Evolutionary conservation across 1,140 invertebrate species (phyloP).

Genomic region (Odontomachus brunneus): DNA sequence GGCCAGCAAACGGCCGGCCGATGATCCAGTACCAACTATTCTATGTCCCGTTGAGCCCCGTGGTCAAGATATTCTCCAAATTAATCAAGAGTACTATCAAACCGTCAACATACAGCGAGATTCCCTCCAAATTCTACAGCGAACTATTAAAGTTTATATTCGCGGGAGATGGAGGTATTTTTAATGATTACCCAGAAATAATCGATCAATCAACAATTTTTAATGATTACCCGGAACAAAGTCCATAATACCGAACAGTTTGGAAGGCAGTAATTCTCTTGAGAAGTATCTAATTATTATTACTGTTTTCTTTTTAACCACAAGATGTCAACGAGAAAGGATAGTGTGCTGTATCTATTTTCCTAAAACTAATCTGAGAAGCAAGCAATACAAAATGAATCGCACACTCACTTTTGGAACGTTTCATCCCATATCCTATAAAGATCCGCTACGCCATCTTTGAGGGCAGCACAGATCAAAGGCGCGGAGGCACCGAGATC

Average conservation of each 20-base stretch:
- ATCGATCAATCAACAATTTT: no score
- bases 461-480: slow-evolving; percentile 85
- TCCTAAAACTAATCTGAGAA: neutral
- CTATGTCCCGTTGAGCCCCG: slow-evolving; percentile 18
- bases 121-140: slow-evolving; percentile 1
- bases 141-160: neutral
- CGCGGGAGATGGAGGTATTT: neutral
- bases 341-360: no score
- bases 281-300: no score
- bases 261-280: no score
- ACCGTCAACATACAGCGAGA: neutral
- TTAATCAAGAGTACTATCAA: slow-evolving; percentile 48
- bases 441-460: slow-evolving; percentile 90
- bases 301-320: no score
- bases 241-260: no score
- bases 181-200: neutral
- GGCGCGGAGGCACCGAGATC: slow-evolving; percentile 85
- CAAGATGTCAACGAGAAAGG: no score
- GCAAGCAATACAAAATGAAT: neutral
- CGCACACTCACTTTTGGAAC: slow-evolving; percentile 89
- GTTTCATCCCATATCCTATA: slow-evolving; percentile 92
- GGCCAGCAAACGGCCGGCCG: slow-evolving; percentile 71
- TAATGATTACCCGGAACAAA: no score
- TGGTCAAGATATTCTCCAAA: slow-evolving; percentile 37
- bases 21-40: slow-evolving; percentile 72